Evolutionary conservation across 1,140 invertebrate genomes (phyloP).

Genomic region (Drosophila sproati): DNA sequence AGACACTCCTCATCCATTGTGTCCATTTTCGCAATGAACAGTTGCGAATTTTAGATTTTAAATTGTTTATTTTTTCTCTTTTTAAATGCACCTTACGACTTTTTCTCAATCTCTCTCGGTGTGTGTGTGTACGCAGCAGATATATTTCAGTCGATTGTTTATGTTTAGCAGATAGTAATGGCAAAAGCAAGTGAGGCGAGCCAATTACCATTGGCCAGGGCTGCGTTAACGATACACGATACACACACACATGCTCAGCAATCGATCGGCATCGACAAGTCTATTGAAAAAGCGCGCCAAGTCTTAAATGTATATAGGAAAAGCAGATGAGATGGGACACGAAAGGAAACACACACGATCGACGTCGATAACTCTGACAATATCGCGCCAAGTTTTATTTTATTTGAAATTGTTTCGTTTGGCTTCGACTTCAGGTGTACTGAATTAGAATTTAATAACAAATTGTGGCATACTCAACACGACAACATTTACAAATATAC

Average conservation of each 20-base stretch:
- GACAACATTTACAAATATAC: too few species aligned
- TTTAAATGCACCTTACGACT: neutral
- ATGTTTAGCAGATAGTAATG: conserved; percentile 43
- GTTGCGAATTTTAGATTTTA: neutral
- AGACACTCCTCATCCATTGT: conserved; percentile 22
- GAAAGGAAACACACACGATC: too few species aligned
- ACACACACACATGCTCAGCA: neutral
- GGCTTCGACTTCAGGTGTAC: neutral
- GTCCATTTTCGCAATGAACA: conserved; percentile 46
- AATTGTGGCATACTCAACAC: too few species aligned
- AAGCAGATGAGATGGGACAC: too few species aligned
- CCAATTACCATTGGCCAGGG: conserved; percentile 2
- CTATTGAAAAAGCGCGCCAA: neutral
- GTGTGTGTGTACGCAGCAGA: conserved; percentile 39
- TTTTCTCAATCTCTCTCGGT: neutral
- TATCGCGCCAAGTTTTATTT: neutral
- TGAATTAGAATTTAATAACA: neutral
- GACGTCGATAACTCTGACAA: too few species aligned
- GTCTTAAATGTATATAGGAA: too few species aligned
- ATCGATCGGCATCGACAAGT: conserved; percentile 10
- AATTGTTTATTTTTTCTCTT: conserved; percentile 1
- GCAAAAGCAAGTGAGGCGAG: neutral
- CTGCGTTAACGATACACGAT: neutral
- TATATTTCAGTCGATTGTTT: conserved; percentile 53
- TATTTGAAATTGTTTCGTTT: neutral